Base-by-base conservation (phyloP, 2,113 vertebrate genomes). In the Hypanus sabinus region DNA sequence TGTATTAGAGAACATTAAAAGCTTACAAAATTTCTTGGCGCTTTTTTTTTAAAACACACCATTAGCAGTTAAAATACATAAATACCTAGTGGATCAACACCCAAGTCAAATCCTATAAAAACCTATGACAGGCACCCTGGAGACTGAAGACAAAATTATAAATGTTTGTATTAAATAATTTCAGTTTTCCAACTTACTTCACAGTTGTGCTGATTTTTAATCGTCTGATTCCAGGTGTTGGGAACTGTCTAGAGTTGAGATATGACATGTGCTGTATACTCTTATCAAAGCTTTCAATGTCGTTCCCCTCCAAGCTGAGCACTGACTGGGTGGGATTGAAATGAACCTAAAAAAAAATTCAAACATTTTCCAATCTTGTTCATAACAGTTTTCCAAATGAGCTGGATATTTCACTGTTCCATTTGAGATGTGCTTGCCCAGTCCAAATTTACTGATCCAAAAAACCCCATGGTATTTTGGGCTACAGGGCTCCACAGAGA, bases 181-280 rank as follows among this genome's bases (percentile, higher is more conserved):
- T 93, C 88, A 93, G 30, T 24, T 46, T 46, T 93, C 70, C 22
- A 71, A 96, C 98, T 0, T 95, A 99, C 99, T 96, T 99, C 96
- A 97, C 96, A 0, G 96, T 96, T 75, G 97, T 99, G 95, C 96
- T 96, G 97, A 99, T 95, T 60, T 96, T 97, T 14, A 99, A 98
- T 92, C 98, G 97, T 4, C 99, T 97, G 94, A 99, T 99, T 55
- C 99, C 99, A 0, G 99, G 99, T 0, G 99, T 99, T 2, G 99
- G 99, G 95, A 99, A 99, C 96, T 99, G 99, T 0, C 98, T 97
- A 0, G 98, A 98, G 95, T 99, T 99, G 94, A 99, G 95, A 94
- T 99, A 99, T 94, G 98, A 98, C 18, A 99, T 94, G 94, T 97
- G 99, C 95, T 99, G 99, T 98, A 99, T 97, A 95, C 98, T 98